These are phyloP conservation scores for Sylvietta virens DNA, from an alignment of 2,113 vertebrate species.

Conservation along the genomic window DNA sequence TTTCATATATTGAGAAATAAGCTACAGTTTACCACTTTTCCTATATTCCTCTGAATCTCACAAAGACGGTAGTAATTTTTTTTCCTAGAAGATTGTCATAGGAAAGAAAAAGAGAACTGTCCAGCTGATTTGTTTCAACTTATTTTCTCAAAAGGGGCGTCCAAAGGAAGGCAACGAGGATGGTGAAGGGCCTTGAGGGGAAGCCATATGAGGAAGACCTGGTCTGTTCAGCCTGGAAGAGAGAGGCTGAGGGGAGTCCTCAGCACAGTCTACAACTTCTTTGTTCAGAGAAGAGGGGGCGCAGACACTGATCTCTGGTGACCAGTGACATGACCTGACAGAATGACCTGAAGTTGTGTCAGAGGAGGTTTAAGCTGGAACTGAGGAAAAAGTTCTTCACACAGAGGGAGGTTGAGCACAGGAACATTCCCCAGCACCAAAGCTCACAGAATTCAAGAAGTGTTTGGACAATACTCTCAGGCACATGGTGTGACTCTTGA, in stretches of 20 bases:
- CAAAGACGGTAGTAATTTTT: background rate
- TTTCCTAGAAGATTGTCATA: background rate
- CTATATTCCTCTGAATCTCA: background rate
- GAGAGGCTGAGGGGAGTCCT: background rate
- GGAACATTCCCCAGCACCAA: background rate
- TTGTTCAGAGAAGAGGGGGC: accelerated
- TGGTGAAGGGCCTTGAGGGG: background rate
- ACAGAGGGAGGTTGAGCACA: background rate
- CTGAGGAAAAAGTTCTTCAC: background rate
- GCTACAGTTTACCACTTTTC: background rate
- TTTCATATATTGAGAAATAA: background rate
- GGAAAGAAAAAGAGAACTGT: background rate
- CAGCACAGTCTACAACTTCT: background rate
- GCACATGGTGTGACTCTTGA: too few relatives aligned
- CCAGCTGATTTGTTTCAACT: background rate
- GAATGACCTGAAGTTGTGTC: background rate
- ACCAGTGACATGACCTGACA: background rate
- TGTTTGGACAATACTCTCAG: background rate
- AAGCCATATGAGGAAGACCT: background rate
- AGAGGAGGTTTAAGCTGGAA: background rate
- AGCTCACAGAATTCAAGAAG: background rate
- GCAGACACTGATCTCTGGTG: background rate
- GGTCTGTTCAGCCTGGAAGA: background rate
- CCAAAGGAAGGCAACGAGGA: background rate
- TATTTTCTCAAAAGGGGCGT: background rate